Percentiles rank a stretch among this genome's conserved stretches.
Conservation (phyloP, 1,140 invertebrate genomes). For the Pissodes strobi region DNA sequence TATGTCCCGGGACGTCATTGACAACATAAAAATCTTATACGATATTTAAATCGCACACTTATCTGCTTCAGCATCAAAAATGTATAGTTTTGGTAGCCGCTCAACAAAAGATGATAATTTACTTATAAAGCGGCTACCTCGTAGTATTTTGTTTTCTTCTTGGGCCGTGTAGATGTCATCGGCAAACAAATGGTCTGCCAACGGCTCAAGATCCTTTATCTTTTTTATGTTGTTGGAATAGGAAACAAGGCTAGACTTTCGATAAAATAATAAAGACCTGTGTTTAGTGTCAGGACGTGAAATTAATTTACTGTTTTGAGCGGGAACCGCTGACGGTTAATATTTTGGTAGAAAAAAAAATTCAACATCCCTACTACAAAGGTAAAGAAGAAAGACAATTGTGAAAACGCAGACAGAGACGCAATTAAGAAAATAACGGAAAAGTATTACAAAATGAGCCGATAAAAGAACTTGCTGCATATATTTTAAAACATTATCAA, state of each 20-base stretch:
- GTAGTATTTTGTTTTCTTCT: conserved; percentile 7
- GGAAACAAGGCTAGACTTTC: conserved; percentile 19
- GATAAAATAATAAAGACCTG: conserved; percentile 18
- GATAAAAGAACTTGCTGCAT: too few relatives aligned
- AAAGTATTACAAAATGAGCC: too few relatives aligned
- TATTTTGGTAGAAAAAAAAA: too few relatives aligned
- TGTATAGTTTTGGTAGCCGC: conserved; percentile 29
- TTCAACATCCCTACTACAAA: too few relatives aligned
- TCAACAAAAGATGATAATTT: conserved; percentile 31
- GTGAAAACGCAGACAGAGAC: too few relatives aligned
- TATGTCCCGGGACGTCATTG: too few relatives aligned
- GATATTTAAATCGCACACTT: conserved; percentile 22
- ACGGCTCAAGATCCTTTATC: conserved; percentile 18
- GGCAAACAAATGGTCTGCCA: conserved; percentile 18
- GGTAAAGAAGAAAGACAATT: too few relatives aligned
- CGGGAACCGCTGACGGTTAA: too few relatives aligned
- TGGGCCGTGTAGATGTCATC: conserved; percentile 8
- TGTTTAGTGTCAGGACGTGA: conserved; percentile 1
- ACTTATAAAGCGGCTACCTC: conserved; percentile 28
- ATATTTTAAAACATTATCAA: too few relatives aligned
- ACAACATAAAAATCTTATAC: conserved; percentile 24
- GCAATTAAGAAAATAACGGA: too few relatives aligned
- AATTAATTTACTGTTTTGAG: too few relatives aligned
- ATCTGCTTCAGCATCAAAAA: conserved; percentile 12
- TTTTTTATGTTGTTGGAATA: conserved; percentile 17